Conservation (phyloP, 2,888 invertebrate species). For the Mechanitis mazaeus region DNA sequence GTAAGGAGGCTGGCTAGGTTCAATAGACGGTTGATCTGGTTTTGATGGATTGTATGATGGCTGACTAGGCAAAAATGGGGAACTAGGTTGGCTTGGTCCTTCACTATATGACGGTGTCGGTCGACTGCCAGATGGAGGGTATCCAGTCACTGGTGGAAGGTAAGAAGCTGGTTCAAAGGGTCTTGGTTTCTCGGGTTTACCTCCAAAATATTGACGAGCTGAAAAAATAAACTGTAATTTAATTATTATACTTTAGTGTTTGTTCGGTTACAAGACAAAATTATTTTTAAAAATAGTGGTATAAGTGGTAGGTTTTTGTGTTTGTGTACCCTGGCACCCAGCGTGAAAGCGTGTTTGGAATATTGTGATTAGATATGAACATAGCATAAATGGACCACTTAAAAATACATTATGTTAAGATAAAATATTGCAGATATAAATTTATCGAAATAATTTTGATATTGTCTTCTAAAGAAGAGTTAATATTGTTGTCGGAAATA, state of each 20-base stretch:
- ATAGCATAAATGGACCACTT: no score
- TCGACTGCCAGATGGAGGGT: slow-evolving; percentile 58
- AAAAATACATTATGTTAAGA: no score
- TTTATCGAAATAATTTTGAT: no score
- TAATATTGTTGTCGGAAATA: no score
- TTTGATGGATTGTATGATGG: slow-evolving; percentile 37
- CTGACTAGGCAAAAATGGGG: slow-evolving; percentile 36
- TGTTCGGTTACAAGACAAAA: neutral
- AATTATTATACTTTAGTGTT: slow-evolving; percentile 1
- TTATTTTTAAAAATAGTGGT: neutral
- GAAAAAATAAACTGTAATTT: slow-evolving; percentile 39
- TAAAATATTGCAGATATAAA: no score
- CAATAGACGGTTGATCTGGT: slow-evolving; percentile 37
- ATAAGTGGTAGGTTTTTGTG: neutral
- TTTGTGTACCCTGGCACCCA: neutral
- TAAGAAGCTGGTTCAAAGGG: slow-evolving; percentile 78
- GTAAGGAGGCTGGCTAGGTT: slow-evolving; percentile 42
- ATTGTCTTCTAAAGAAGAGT: no score
- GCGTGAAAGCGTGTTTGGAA: slow-evolving; percentile 1
- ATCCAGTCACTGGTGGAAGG: slow-evolving; percentile 58
- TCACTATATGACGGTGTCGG: slow-evolving; percentile 64
- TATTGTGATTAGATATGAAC: neutral
- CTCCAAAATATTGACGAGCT: slow-evolving; percentile 83
- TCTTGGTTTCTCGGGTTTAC: slow-evolving; percentile 81
- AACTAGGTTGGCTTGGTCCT: slow-evolving; percentile 46